Evolutionary conservation across 2,113 vertebrate species (phyloP), one percentile per base, ranked within the genome.

Genomic region (Helogale parvula): DNA sequence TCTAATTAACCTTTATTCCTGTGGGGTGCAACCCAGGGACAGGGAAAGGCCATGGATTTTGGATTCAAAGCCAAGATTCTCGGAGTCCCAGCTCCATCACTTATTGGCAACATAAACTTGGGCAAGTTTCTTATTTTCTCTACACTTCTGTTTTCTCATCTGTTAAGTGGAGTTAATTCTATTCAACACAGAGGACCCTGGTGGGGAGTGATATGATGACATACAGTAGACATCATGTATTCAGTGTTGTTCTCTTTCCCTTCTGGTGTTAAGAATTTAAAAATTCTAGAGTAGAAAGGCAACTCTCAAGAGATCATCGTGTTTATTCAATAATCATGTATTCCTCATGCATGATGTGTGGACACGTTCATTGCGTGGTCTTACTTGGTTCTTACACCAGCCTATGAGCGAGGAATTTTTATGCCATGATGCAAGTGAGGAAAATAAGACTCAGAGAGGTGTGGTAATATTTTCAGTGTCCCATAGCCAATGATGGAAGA

Each of bases 291-390:
- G 3, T 7, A 54, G 12, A 84, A 15, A 45, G 23, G n/a, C 15
- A 54, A 23, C 19, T 88, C 29, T 81, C 15, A 10, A 38, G 68
- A 93, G n/a, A 13, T 17, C 6, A 21, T 12, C 52, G 2, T 38
- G 16, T 38, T 71, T 41, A 33, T 16, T 77, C 54, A 38, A 4
- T 11, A 47, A 38, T 7, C 11, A 0, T 2, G 17, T 13, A 3
- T 29, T 33, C 50, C 66, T 89, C 13, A 52, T 5, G 6, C 10
- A 23, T 35, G 27, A 17, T 3, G 4, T 33, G 7, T 14, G 54
- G n/a, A 9, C 38, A 31, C 14, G 45, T 52, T 31, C 0, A 2
- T 13, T 38, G 2, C 52, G 1, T 17, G 0, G 9, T 45, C 29
- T 74, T 54, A 31, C 45, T 31, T 27, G 16, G n/a, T 72, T 80